phyloP scores from a whole-genome alignment of 1,140 invertebrate genomes.

The Heterodera schachtii region DNA sequence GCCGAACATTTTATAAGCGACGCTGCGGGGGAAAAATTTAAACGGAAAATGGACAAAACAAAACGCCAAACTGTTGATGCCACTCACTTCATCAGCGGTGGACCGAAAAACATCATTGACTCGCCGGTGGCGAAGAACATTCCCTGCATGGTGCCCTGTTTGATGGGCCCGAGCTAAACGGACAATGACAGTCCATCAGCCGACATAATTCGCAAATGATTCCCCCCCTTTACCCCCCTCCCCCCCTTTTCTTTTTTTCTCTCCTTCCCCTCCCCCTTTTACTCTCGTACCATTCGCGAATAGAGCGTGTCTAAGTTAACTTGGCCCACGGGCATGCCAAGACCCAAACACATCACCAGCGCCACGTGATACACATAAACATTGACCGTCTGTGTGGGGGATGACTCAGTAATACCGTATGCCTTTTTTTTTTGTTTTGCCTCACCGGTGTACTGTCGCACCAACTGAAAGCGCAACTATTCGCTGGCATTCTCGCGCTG shows the following conservation, averaged over 20 bases:
- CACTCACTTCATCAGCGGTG: slow-evolving; percentile 37
- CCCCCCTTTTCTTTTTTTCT: slow-evolving; percentile 21
- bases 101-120: slow-evolving; percentile 31
- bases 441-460: slow-evolving; percentile 21
- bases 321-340: slow-evolving; percentile 27
- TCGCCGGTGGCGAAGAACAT: slow-evolving; percentile 38
- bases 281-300: background rate
- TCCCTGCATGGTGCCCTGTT: slow-evolving; percentile 49
- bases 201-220: no score
- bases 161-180: slow-evolving; percentile 33
- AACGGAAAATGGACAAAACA: no score
- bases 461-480: slow-evolving; percentile 18
- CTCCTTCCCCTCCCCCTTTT: background rate
- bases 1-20: slow-evolving; percentile 33
- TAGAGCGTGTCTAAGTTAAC: slow-evolving; percentile 26
- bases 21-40: background rate
- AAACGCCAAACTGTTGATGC: no score
- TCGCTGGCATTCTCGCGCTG: slow-evolving; percentile 7
- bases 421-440: background rate
- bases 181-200: slow-evolving; percentile 1
- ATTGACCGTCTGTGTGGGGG: slow-evolving; percentile 30
- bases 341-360: slow-evolving; percentile 17
- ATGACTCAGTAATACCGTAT: no score
- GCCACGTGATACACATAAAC: slow-evolving; percentile 28
- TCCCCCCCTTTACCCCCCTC: no score